Percentiles rank a stretch among this genome's conserved stretches.
These are phyloP conservation scores for Tromatobia lineatoria DNA, from an alignment of 2,888 invertebrate species.

Conservation along the genomic window DNA sequence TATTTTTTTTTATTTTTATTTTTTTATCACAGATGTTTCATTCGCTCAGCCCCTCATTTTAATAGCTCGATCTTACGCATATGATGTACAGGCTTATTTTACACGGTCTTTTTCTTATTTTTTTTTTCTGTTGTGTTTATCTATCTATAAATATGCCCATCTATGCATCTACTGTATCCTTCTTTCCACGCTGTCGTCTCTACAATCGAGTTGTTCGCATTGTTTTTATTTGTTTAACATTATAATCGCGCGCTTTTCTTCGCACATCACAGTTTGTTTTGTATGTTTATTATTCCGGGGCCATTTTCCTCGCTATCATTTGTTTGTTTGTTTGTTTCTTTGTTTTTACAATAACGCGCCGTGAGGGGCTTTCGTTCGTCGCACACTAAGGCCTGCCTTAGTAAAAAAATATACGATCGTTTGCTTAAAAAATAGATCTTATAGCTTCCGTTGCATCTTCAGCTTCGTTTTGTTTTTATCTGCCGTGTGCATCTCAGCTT, in stretches of 20 bases:
- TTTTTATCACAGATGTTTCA: slow-evolving; percentile 86
- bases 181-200: slow-evolving; percentile 34
- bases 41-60: slow-evolving; percentile 80
- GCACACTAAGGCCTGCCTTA: slow-evolving; percentile 85
- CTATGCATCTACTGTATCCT: slow-evolving; percentile 52
- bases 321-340: no score
- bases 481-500: slow-evolving; percentile 19
- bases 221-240: slow-evolving; percentile 28
- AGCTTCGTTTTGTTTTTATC: slow-evolving; percentile 15
- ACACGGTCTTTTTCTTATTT: slow-evolving; percentile 19
- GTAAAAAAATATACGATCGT: slow-evolving; percentile 85
- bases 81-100: slow-evolving; percentile 58
- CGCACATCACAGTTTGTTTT: slow-evolving; percentile 65
- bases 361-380: slow-evolving; percentile 68
- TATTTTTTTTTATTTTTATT: slow-evolving; percentile 64
- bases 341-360: slow-evolving; percentile 58
- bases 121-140: background rate
- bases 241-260: slow-evolving; percentile 45
- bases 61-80: slow-evolving; percentile 60
- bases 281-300: slow-evolving; percentile 68
- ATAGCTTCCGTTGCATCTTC: slow-evolving; percentile 71
- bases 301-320: slow-evolving; percentile 50
- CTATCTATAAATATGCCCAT: slow-evolving; percentile 65
- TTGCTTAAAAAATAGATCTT: slow-evolving; percentile 85
- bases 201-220: slow-evolving; percentile 48